Evolutionary conservation across 2,113 vertebrate species (phyloP).

Genomic region (Origma solitaria): DNA sequence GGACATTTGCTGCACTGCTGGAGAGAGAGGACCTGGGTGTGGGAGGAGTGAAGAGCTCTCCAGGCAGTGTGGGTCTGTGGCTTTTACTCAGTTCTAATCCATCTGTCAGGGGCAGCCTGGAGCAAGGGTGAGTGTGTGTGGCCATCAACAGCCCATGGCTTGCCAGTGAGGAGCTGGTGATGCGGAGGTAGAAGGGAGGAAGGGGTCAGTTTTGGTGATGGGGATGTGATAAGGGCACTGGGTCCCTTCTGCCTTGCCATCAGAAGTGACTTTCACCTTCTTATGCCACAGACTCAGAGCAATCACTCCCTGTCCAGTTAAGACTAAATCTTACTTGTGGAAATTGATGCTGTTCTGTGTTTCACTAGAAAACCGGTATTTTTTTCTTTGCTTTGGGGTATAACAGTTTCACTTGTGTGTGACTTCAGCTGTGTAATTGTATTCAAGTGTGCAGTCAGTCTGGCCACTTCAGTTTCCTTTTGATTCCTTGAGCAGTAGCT

Average conservation of each 20-base stretch:
- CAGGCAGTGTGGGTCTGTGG: neutral
- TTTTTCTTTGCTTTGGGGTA: neutral
- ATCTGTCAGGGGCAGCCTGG: neutral
- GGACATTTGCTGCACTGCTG: neutral
- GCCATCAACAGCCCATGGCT: neutral
- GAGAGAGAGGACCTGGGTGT: neutral
- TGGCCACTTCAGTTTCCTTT: neutral
- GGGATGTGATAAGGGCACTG: neutral
- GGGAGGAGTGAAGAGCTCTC: neutral
- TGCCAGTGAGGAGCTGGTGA: neutral
- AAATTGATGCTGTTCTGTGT: neutral
- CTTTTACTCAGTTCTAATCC: neutral
- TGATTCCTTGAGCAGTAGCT: neutral
- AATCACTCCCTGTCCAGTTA: neutral
- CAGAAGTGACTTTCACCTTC: neutral
- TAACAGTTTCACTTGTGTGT: neutral
- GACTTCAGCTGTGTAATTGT: neutral
- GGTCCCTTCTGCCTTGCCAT: neutral
- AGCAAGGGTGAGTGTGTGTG: constrained; percentile 19
- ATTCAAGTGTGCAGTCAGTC: neutral
- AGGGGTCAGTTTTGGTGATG: neutral
- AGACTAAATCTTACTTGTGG: neutral
- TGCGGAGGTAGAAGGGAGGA: neutral
- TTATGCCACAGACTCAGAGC: neutral
- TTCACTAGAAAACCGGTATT: neutral